Percentiles rank a stretch among this genome's conserved stretches.
These are phyloP conservation scores for Kuschelorhynchus macadamiae DNA, from an alignment of 2,888 invertebrate species.

Conservation along the genomic window DNA sequence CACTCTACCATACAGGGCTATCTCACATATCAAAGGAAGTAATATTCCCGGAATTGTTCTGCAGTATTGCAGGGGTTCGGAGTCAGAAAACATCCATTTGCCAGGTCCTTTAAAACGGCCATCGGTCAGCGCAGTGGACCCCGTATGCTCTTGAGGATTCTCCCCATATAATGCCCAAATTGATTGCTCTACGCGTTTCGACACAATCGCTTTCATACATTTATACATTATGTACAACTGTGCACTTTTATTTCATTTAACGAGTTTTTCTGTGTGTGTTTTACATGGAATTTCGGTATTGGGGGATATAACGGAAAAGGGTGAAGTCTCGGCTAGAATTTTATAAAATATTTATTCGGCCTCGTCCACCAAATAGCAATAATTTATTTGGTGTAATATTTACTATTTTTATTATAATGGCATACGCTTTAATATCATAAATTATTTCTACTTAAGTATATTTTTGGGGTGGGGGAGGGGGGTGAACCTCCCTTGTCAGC, in stretches of 20 bases:
- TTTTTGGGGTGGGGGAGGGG: too few species aligned
- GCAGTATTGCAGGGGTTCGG: slow-evolving; percentile 59
- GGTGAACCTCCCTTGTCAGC: too few species aligned
- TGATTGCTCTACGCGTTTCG: slow-evolving; percentile 67
- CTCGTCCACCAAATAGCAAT: too few species aligned
- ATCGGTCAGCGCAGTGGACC: slow-evolving; percentile 63
- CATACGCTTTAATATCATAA: too few species aligned
- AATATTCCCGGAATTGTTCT: slow-evolving; percentile 66
- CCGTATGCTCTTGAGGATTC: slow-evolving; percentile 65
- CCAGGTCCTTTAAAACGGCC: slow-evolving; percentile 66
- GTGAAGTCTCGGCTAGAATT: too few species aligned
- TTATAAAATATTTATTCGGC: too few species aligned
- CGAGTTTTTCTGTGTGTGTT: slow-evolving; percentile 42
- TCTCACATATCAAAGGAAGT: slow-evolving; percentile 69
- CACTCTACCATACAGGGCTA: slow-evolving; percentile 51
- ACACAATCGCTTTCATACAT: slow-evolving; percentile 67
- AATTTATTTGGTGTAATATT: too few species aligned
- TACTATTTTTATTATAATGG: too few species aligned
- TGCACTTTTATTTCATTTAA: slow-evolving; percentile 43
- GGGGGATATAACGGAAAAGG: too few species aligned
- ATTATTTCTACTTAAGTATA: too few species aligned
- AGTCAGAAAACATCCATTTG: slow-evolving; percentile 66
- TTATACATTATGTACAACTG: slow-evolving; percentile 58
- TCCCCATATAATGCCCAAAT: slow-evolving; percentile 67
- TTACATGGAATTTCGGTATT: slow-evolving; percentile 25